Percentiles rank a stretch among this genome's conserved stretches.
Conservation (phyloP, 2,797 vertebrate species). For the Poecilia velifera region DNA sequence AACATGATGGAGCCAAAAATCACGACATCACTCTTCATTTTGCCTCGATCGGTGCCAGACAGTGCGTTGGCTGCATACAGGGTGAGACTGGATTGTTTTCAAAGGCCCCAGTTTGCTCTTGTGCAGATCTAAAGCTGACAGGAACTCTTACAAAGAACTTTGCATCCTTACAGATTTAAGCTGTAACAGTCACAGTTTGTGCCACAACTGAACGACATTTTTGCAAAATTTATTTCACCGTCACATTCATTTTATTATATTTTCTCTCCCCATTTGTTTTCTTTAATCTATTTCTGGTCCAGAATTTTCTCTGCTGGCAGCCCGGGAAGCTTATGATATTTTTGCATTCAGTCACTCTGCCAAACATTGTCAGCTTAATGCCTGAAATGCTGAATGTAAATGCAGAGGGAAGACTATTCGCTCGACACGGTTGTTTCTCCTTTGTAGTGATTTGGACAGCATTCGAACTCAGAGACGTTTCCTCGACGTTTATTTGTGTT, state of each 20-base stretch:
- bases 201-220: slow-evolving; percentile 36
- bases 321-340: slow-evolving; percentile 50
- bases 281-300: slow-evolving; percentile 51
- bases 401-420: slow-evolving; percentile 34
- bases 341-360: slow-evolving; percentile 42
- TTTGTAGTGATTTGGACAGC: slow-evolving; percentile 55
- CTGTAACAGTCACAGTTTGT: not conserved
- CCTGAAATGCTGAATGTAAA: slow-evolving; percentile 65
- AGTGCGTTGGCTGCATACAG: not conserved
- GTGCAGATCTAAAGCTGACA: slow-evolving; percentile 1
- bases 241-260: slow-evolving; percentile 34
- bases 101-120: not conserved
- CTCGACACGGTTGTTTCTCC: slow-evolving; percentile 43
- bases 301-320: slow-evolving; percentile 39
- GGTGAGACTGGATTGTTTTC: not conserved
- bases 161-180: not conserved
- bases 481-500: slow-evolving; percentile 52
- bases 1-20: slow-evolving; percentile 33
- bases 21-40: slow-evolving; percentile 39
- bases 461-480: slow-evolving; percentile 36
- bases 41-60: slow-evolving; percentile 14
- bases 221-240: slow-evolving; percentile 35
- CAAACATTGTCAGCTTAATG: slow-evolving; percentile 57
- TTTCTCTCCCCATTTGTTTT: slow-evolving; percentile 22
- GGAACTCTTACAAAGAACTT: not conserved